Evolutionary conservation across 2,113 vertebrate species (phyloP), one percentile per base, ranked within the genome.

Genomic region (Spea multiplicata): DNA sequence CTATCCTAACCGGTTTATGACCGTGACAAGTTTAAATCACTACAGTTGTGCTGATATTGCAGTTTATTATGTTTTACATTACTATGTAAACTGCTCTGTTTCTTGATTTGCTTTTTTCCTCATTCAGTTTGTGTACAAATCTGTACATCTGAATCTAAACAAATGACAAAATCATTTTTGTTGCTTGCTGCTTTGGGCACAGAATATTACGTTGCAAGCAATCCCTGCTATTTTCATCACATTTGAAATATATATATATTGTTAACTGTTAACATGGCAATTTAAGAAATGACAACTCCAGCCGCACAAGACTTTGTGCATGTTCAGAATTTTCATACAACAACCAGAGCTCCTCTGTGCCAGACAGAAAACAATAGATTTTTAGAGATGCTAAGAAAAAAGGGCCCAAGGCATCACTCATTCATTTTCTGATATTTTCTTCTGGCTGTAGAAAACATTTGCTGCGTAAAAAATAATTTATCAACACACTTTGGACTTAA

Each of bases 361-460:
- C 61, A 48, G 9, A 67, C 16, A 2, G 16, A 79, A 45, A 73
- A 66, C 62, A 57, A 73, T 67, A 70, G 64, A 5, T 70, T 17
- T 46, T 30, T 14, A 44, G 8, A 10, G 44, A 61, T 30, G 16
- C 4, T 52, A 49, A 16, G 10, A 66, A 57, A 65, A 2, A 72
- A 53, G 17, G 8, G 55, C 57, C 61, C 59, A 14, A 64, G 57
- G 65, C 57, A 44, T 71, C 57, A 65, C 57, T 78, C 67, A n/a
- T 65, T 78, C 57, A 71, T 78, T 78, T 78, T 8, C 61, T 49
- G 13, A 44, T 78, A 64, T 52, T 46, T 6, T 12, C 48, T 49
- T 65, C 61, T 79, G 8, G 69, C 52, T 46, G 76, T 48, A 55
- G n/a, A 55, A 73, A 66, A 30, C 52, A 78, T 72, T 72, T 78